These are phyloP conservation scores for Xenopus borealis DNA, from an alignment of 2,113 vertebrate species.

Conservation along the genomic window DNA sequence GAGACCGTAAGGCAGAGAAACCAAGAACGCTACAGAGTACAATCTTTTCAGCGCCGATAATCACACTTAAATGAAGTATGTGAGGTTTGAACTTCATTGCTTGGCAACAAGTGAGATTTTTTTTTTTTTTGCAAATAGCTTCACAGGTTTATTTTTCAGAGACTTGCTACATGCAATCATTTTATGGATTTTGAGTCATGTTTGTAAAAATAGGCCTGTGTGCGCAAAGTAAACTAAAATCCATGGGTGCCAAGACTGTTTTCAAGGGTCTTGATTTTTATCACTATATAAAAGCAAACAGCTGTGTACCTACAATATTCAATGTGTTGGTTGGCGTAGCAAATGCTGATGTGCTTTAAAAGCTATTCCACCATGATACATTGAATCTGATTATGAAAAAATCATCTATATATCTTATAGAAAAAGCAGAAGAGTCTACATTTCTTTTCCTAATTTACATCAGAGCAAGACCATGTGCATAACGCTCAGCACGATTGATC, in stretches of 20 bases:
- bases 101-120: not conserved
- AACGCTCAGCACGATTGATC: not conserved
- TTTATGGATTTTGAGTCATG: too few relatives aligned
- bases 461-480: not conserved
- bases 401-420: too few relatives aligned
- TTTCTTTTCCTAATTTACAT: too few relatives aligned
- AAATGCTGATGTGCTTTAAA: not conserved
- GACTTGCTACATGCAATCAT: too few relatives aligned
- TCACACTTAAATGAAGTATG: not conserved
- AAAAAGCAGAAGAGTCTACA: too few relatives aligned
- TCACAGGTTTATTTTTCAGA: not conserved
- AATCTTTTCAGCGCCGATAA: not conserved
- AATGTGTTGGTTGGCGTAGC: not conserved
- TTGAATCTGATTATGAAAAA: too few relatives aligned
- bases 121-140: not conserved
- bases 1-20: too few relatives aligned
- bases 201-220: not conserved
- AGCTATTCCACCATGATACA: not conserved
- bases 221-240: not conserved
- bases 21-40: too few relatives aligned
- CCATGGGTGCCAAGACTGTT: not conserved
- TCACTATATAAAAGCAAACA: not conserved
- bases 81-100: not conserved
- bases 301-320: not conserved
- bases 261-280: not conserved